Percentiles rank a stretch among this genome's conserved stretches.
phyloP scores from a whole-genome alignment of 1,140 invertebrate species.

The Metaphire vulgaris region DNA sequence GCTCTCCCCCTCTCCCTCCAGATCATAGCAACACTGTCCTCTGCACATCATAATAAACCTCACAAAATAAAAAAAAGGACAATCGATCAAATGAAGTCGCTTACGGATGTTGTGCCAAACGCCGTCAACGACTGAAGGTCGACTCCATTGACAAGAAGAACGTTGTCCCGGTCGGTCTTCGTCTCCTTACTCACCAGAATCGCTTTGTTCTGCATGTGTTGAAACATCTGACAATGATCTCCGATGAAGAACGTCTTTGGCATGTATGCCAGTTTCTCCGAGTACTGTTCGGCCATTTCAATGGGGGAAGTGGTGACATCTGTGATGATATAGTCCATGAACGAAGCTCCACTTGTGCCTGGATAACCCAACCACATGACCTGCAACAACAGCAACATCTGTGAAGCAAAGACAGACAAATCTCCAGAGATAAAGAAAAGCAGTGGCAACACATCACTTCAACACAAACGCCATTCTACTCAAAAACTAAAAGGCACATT shows the following conservation, averaged over 20 bases:
- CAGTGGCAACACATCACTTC: too few species aligned
- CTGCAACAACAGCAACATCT: too few species aligned
- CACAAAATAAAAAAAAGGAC: too few species aligned
- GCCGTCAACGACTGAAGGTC: conserved; percentile 79
- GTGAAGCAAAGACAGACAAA: too few species aligned
- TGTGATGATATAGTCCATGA: conserved; percentile 98
- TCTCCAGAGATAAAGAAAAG: too few species aligned
- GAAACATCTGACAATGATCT: conserved; percentile 98
- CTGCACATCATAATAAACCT: too few species aligned
- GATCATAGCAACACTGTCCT: too few species aligned
- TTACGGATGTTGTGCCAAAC: conserved; percentile 48
- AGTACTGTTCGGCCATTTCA: conserved; percentile 78
- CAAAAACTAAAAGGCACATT: too few species aligned
- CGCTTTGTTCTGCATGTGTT: conserved; percentile 82
- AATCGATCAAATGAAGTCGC: too few species aligned
- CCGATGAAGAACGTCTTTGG: conserved; percentile 97
- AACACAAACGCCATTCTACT: too few species aligned
- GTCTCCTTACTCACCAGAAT: conserved; percentile 55
- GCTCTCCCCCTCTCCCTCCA: too few species aligned
- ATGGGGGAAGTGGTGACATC: conserved; percentile 88
- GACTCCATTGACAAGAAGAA: conserved; percentile 88
- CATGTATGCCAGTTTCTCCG: conserved; percentile 97
- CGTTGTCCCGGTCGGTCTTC: conserved; percentile 65
- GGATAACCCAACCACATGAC: conserved; percentile 99
- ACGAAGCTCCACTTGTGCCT: conserved; percentile 92